Conservation (phyloP, 1,140 invertebrate genomes). For the Nomia melanderi region DNA sequence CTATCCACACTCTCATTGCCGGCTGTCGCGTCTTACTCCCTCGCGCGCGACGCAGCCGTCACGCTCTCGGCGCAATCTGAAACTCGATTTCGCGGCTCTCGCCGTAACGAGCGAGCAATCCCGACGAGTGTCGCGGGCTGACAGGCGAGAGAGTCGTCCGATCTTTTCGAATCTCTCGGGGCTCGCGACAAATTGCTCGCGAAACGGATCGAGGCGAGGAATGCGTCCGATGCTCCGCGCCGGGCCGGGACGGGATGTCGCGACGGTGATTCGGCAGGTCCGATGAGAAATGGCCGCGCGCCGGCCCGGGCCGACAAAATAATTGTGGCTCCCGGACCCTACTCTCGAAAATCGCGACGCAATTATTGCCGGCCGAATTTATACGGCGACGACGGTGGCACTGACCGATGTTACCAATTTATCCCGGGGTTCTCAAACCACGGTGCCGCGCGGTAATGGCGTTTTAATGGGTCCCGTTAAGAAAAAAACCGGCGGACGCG, state of each 20-base stretch:
- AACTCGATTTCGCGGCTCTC: background rate
- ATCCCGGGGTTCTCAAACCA: constrained; percentile 25
- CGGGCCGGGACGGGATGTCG: constrained; percentile 28
- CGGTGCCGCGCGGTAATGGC: constrained; percentile 1
- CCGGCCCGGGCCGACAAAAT: constrained; percentile 57
- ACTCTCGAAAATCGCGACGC: constrained; percentile 41
- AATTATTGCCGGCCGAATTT: constrained; percentile 50
- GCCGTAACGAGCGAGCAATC: background rate
- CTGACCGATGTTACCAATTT: constrained; percentile 58
- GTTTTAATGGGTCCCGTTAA: constrained; percentile 47
- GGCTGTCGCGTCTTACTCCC: too few relatives aligned
- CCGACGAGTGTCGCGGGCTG: background rate
- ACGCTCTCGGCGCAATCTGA: too few relatives aligned
- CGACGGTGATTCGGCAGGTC: constrained; percentile 61
- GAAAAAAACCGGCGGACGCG: background rate
- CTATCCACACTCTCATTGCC: too few relatives aligned
- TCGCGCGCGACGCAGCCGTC: too few relatives aligned
- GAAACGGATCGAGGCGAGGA: constrained; percentile 7
- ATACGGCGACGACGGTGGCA: constrained; percentile 45
- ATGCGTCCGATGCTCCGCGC: background rate
- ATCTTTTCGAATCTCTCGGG: constrained; percentile 20
- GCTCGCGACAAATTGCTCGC: constrained; percentile 54
- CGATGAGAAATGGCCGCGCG: constrained; percentile 61
- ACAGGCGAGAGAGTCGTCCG: background rate
- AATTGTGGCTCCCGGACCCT: constrained; percentile 60